Percentiles rank a stretch among this genome's conserved stretches.
Evolutionary conservation across 2,888 invertebrate species (phyloP).

Genomic region (Pandemis corylana): DNA sequence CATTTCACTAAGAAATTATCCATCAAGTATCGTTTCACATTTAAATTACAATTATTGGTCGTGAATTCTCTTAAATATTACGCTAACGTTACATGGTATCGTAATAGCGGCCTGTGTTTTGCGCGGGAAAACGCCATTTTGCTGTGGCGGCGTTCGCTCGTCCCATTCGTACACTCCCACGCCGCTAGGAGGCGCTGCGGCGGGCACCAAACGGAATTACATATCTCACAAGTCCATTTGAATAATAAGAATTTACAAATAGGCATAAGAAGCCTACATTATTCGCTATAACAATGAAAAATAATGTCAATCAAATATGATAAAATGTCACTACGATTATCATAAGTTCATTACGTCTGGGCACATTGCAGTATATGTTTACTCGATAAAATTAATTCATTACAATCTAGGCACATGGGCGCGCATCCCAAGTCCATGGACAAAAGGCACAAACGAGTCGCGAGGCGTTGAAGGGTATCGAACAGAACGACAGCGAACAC

Average conservation of each 20-base stretch:
- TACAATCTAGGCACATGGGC: neutral
- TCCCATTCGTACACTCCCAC: slow-evolving; percentile 42
- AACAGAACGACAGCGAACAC: slow-evolving; percentile 16
- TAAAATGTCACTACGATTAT: neutral
- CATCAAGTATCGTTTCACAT: slow-evolving; percentile 63
- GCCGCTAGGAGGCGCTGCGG: neutral
- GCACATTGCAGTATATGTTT: neutral
- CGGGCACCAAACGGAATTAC: neutral
- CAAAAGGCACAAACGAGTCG: slow-evolving; percentile 14
- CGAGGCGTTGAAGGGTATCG: slow-evolving; percentile 1
- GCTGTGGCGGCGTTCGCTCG: slow-evolving; percentile 40
- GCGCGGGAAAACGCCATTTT: slow-evolving; percentile 59
- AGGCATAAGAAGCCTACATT: neutral
- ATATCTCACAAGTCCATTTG: neutral
- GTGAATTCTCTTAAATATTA: slow-evolving; percentile 76
- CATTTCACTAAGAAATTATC: slow-evolving; percentile 79
- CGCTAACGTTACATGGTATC: slow-evolving; percentile 65
- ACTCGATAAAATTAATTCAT: neutral
- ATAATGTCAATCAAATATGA: neutral
- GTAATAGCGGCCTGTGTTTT: slow-evolving; percentile 64
- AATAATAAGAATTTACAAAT: neutral
- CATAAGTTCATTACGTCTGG: neutral
- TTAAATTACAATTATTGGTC: slow-evolving; percentile 84
- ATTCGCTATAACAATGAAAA: neutral
- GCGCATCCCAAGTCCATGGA: slow-evolving; percentile 1